Base-by-base conservation (phyloP, 2,888 invertebrate genomes). In the Lasioglossum morio region DNA sequence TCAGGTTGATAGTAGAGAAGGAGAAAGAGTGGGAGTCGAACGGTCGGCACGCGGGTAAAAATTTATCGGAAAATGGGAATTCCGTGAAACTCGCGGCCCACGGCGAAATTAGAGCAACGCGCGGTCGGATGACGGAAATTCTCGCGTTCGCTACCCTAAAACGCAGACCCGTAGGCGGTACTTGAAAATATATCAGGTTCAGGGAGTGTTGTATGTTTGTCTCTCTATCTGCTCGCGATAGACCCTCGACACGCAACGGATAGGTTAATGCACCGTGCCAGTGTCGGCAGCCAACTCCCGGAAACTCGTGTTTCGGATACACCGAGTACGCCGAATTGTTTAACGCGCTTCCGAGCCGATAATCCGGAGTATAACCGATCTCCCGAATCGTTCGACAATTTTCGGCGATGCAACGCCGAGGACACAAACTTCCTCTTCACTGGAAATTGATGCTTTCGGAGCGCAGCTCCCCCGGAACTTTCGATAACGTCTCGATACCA, bases 21-120 rank as follows among this genome's bases (percentile, higher is more conserved):
- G n/a, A n/a, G n/a, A n/a, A 19, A 23, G 48, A 48, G 8, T 10
- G 23, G 2, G 40, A 48, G 23, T 70, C 48, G 73, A 63, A 34
- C 53, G 74, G 27, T 19, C 4, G 74, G 16, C 60, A 43, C 27
- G 63, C 37, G 75, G 43, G 30, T 60, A 74, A 84, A 74, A 74
- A 34, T 73, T 78, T 72, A 4, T 3, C 1, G 30, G 19, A 37
- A 60, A 77, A 34, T 5, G 5, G 34, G 60, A 70, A 77, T 16
- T n/a, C 27, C 37, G n/a, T 27, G 37, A 16, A 12, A 16, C 57
- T 40, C n/a, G 34, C 23, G 70, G 27, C 74, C 30, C 27, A 19
- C 5, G 16, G 37, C 16, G 4, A 46, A 43, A 48, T 77, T 40
- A 63, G 57, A 69, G 43, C 73, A 40, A 12, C n/a, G 7, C 10